Evolutionary conservation across 2,797 vertebrate species (phyloP), one percentile per base, ranked within the genome.

Genomic region (Choloepus didactylus): DNA sequence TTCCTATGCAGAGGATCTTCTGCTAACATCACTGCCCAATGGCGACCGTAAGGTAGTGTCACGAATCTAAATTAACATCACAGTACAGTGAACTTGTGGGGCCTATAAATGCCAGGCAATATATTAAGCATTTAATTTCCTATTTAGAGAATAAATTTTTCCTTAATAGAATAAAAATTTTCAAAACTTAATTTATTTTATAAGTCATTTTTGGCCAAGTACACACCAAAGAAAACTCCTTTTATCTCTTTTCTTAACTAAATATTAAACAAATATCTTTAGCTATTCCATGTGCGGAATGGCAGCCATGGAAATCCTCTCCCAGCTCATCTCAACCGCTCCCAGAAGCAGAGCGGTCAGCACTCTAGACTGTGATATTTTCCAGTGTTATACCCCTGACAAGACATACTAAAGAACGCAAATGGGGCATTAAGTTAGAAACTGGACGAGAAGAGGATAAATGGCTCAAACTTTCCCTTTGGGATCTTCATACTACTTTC

Each of bases 131-230:
- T 44, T 69, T 75, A 10, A 62, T 64, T 79, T 88, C 81, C 87
- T 85, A 27, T 54, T 85, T 62, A 81, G 59, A 93, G 82, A 11
- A 62, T 72, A 19, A 51, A n/a, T 92, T 89, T 79, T 77, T 64
- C 70, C 75, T 81, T 92, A 77, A 89, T 0, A 92, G 46, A 95
- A 76, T 91, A 9, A 72, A 79, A 73, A 35, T 31, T 54, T 89
- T 66, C 46, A 77, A 77, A 89, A 46, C 14, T 35, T 62, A 56
- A 27, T 23, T 82, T 79, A 79, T 75, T 64, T 89, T 85, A 49
- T 66, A 85, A 85, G 69, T 60, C 10, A 59, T 67, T 81, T 88
- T 86, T 95, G 67, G 51, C 66, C 81, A 91, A 84, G 9, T 35
- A 60, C 0, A 46, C 35, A 51, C 38, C 12, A 23, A 83, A 89